phyloP scores from a whole-genome alignment of 2,888 invertebrate genomes.

The Malachius bipustulatus region DNA sequence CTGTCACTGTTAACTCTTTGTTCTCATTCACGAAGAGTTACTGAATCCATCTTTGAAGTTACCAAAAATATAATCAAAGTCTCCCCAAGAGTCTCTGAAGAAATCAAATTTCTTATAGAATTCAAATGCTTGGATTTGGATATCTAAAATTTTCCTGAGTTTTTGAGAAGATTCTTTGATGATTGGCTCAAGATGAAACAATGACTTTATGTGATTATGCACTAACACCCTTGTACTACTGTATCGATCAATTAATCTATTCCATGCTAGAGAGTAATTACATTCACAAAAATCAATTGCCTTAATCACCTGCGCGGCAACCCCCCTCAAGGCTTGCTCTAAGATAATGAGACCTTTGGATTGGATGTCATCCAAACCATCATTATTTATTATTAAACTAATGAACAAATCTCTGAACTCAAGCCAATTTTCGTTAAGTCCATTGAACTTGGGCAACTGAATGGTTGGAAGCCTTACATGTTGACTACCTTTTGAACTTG shows the following conservation, averaged over 20 bases:
- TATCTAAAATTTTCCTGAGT: not conserved
- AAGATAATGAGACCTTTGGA: not conserved
- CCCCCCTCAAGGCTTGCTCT: not conserved
- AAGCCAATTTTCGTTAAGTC: not conserved
- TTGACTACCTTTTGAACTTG: too few relatives aligned
- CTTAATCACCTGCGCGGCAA: not conserved
- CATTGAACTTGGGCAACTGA: not conserved
- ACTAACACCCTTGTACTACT: constrained; percentile 1
- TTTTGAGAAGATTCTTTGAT: not conserved
- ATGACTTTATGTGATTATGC: not conserved
- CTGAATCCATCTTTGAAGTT: not conserved
- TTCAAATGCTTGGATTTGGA: not conserved
- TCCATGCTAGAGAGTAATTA: not conserved
- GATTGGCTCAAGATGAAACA: not conserved
- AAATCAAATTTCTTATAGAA: not conserved
- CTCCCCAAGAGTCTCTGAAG: not conserved
- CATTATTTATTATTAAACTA: not conserved
- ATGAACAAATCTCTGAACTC: constrained; percentile 1
- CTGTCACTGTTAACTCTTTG: not conserved
- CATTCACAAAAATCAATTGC: not conserved
- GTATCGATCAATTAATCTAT: not conserved
- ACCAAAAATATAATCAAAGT: not conserved
- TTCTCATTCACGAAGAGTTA: not conserved
- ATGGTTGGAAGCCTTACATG: constrained; percentile 1
- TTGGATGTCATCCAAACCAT: not conserved